Base-by-base conservation (phyloP, 2,113 vertebrate species). In the Cairina moschata region DNA sequence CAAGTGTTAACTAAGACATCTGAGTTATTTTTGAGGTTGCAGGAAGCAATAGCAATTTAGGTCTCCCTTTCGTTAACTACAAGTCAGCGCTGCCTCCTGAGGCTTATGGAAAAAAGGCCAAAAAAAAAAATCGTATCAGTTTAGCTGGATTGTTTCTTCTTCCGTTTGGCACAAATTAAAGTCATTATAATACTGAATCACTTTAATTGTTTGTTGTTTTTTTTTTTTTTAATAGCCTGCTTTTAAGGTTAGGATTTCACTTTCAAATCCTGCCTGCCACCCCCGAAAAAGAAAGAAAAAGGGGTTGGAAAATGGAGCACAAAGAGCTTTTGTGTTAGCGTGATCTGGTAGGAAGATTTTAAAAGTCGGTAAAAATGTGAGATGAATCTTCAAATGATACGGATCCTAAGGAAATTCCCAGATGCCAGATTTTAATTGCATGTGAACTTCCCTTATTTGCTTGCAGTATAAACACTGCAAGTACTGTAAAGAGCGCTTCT, bases 11-110 rank as follows among this genome's bases (percentile, higher is more conserved):
- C 83, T 65, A 72, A 96, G 89, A 82, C 36, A 78, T 89, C 54
- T 58, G 77, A 89, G 66, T 77, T 92, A 84, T 95, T 95, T 86
- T 77, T 44, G 86, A 89, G 66, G 58, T 65, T 92, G 71, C 44
- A 68, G 89, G 91, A 97, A 95, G 77, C 55, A 81, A 71, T 81
- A 95, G 77, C 55, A 81, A 71, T 81, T 90, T 58, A 65, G 22
- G 38, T 78, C 32, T 88, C 59, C 42, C 48, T 80, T 60, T 88
- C 0, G 0, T 65, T 91, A 87, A 44, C 26, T 68, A 75, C n/a
- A 75, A 72, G 22, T 83, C 40, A 68, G 67, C 55, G 23, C 52
- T 83, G 86, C 68, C 77, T 93, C 76, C 50, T 1, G 8, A 8
- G 55, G 73, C 23, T 54, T 42, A 4, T 6, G 10, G 1, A 6